Percentiles rank a stretch among this genome's conserved stretches.
Conservation (phyloP, 53 echinoderm and acorn worm species). For the Temnopleurus reevesii region DNA sequence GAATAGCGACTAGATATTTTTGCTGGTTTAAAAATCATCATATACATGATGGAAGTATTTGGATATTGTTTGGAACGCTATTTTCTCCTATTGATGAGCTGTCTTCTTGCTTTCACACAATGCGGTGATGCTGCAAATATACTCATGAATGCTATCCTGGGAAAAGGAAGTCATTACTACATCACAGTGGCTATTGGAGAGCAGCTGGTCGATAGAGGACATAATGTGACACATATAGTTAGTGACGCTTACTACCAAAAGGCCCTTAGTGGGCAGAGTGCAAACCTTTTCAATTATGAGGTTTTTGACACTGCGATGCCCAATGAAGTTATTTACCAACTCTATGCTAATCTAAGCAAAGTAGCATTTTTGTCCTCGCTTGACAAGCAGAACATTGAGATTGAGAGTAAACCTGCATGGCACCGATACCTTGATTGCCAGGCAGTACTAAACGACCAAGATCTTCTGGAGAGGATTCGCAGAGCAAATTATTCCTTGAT, state of each 20-base stretch:
- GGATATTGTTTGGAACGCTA: background rate
- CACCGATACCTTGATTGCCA: conserved; percentile 59
- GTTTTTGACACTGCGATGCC: conserved; percentile 61
- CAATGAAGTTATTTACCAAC: conserved; percentile 30
- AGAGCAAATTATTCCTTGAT: conserved; percentile 59
- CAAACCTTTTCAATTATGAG: conserved; percentile 64
- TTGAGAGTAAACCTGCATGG: conserved; percentile 42
- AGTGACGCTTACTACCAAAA: conserved; percentile 66
- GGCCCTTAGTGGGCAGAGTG: conserved; percentile 43
- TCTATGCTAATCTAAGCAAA: conserved; percentile 48
- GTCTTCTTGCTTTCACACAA: background rate
- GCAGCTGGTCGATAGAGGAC: conserved; percentile 60
- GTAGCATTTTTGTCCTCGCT: conserved; percentile 40
- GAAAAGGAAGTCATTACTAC: conserved; percentile 71
- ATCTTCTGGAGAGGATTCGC: conserved; percentile 49
- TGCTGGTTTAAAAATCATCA: too few species aligned
- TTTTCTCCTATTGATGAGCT: background rate
- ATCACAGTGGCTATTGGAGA: conserved; percentile 59
- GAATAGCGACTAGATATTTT: too few species aligned
- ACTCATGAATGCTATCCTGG: conserved; percentile 54
- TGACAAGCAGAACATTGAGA: background rate
- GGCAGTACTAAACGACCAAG: conserved; percentile 37
- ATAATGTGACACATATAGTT: conserved; percentile 64
- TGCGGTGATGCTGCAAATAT: conserved; percentile 29
- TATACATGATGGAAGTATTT: conserved; percentile 15